Evolutionary conservation across 2,113 vertebrate species (phyloP).

Genomic region (Solea senegalensis): DNA sequence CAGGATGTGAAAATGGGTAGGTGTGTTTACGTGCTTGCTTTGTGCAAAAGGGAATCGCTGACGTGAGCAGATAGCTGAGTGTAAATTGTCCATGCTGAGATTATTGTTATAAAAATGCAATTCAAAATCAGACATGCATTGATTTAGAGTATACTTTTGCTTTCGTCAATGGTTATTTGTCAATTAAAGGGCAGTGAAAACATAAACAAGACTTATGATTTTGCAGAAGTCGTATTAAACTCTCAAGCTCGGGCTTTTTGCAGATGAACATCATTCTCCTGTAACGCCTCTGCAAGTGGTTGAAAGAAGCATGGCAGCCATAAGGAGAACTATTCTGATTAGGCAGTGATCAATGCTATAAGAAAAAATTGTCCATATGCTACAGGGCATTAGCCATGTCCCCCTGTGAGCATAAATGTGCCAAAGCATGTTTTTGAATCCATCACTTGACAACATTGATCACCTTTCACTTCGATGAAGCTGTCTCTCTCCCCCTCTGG

Average conservation of each 20-base stretch:
- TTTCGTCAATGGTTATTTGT: slow-evolving; percentile 13
- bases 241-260: neutral
- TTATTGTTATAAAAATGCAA: slow-evolving; percentile 21
- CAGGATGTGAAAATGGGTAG: slow-evolving; percentile 6
- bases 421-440: slow-evolving; percentile 48
- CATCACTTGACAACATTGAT: slow-evolving; percentile 43
- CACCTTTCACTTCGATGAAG: slow-evolving; percentile 25
- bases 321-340: slow-evolving; percentile 59
- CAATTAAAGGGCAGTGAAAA: slow-evolving; percentile 12
- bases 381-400: slow-evolving; percentile 60
- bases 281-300: slow-evolving; percentile 16
- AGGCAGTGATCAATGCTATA: slow-evolving; percentile 68
- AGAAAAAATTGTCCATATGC: slow-evolving; percentile 64
- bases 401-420: slow-evolving; percentile 58
- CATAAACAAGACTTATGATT: neutral
- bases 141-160: slow-evolving; percentile 8
- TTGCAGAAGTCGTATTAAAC: too few species aligned
- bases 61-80: neutral
- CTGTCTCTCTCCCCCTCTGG: slow-evolving; percentile 6
- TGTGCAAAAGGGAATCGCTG: slow-evolving; percentile 8
- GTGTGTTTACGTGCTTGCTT: slow-evolving; percentile 6
- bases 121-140: slow-evolving; percentile 23
- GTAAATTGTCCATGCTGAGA: slow-evolving; percentile 12
- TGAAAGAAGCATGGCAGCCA: slow-evolving; percentile 29
- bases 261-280: slow-evolving; percentile 24